Evolutionary conservation across 1,140 invertebrate genomes (phyloP).

Genomic region (Ladona fulva): DNA sequence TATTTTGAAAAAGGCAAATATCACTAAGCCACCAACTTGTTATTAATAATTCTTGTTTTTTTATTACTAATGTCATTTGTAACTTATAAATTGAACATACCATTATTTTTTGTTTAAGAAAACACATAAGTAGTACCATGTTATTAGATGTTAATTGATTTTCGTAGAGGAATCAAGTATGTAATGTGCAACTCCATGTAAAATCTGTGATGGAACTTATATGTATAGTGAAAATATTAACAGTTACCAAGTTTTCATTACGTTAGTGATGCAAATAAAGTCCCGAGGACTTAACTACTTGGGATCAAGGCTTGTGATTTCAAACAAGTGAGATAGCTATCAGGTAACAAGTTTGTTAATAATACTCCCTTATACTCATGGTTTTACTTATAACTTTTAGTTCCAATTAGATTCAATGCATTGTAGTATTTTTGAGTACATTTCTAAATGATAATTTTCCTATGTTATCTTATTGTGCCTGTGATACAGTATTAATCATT

Average conservation of each 20-base stretch:
- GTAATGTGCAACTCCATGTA: not conserved
- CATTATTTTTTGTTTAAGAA: not conserved
- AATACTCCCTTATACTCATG: not conserved
- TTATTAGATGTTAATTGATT: not conserved
- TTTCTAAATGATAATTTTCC: not conserved
- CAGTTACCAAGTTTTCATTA: slow-evolving; percentile 1
- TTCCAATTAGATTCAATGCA: not conserved
- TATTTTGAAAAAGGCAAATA: too few relatives aligned
- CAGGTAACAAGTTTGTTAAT: not conserved
- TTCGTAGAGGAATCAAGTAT: not conserved
- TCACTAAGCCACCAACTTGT: not conserved
- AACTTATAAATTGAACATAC: not conserved
- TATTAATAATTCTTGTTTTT: not conserved
- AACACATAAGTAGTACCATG: not conserved
- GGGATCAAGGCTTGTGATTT: slow-evolving; percentile 1
- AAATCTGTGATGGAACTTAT: not conserved
- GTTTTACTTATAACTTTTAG: not conserved
- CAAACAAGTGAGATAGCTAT: not conserved
- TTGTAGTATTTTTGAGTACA: not conserved
- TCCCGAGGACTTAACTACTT: not conserved
- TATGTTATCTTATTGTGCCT: not conserved
- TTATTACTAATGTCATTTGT: not conserved
- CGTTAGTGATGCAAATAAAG: not conserved
- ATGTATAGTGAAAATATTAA: not conserved
- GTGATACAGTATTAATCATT: not conserved